Base-by-base conservation (phyloP, 2,888 invertebrate species). In the Tenthredo amoena region DNA sequence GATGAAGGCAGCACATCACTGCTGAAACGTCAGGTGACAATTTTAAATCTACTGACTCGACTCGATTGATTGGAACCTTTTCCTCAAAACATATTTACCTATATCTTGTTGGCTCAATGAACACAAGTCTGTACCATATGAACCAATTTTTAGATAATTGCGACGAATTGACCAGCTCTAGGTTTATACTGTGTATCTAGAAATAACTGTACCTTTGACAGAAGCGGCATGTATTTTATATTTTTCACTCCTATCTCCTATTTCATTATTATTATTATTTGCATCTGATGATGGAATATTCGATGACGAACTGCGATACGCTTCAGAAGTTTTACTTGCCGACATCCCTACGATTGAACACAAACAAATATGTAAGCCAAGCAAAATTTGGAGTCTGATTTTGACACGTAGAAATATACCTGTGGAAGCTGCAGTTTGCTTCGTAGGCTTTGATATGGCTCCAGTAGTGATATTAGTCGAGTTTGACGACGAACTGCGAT, bases 91-190 rank as follows among this genome's bases (percentile, higher is more conserved):
- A 26, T 26, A 26, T 26, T 26, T 26, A n/a, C n/a, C n/a, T n/a
- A 40, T 72, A 40, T 72, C 40, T 40, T 15, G 37, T 72, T 72
- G 37, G 34, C 34, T 68, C 68, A 68, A 68, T 34, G 68, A 68
- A 34, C 68, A 68, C 68, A 68, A 68, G 26, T 68, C 68, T 34
- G 6, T 68, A 68, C 68, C 34, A 31, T 26, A 6, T 26, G 1
- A 68, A 68, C 31, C 31, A 68, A 68, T 68, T 68, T 68, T 68
- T 12, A 68, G 26, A 68, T 68, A 15, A 68, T 68, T 68, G 68
- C 34, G 68, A 68, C 10, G 68, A 68, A 15, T 34, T 68, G 68
- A 68, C 68, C 34, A 68, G 68, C 68, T 34, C 15, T 68, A 68
- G 68, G 68, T 68, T 68, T 5, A 68, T 21, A 31, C 68, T 68